Conservation (phyloP, 30 jellyfish, hydroid and myxozoan species). For the Aurelia coerulea region DNA sequence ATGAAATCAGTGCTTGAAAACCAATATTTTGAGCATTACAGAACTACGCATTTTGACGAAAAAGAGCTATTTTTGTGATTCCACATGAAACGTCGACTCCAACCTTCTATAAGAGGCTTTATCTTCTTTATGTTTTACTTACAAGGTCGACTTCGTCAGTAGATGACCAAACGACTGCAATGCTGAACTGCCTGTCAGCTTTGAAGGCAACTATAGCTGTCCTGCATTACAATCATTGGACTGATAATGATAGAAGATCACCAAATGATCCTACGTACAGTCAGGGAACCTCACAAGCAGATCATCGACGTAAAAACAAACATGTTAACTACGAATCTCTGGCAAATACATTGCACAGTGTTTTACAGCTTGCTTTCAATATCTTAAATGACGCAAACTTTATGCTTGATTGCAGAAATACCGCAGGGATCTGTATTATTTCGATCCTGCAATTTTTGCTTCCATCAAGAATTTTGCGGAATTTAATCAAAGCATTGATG, state of each 20-base stretch:
- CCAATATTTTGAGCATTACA: no score
- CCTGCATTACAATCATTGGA: slow-evolving; percentile 13
- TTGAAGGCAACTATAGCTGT: slow-evolving; percentile 46
- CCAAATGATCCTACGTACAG: background rate
- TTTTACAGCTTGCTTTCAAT: slow-evolving; percentile 19
- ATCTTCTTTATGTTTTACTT: no score
- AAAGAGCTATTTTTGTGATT: no score
- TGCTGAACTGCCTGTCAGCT: slow-evolving; percentile 57
- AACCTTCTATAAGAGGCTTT: no score
- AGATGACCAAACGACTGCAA: slow-evolving; percentile 40
- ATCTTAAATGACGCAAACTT: slow-evolving; percentile 36
- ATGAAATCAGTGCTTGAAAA: no score
- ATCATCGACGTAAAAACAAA: background rate
- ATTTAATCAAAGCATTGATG: background rate
- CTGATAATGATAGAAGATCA: background rate
- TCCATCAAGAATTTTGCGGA: background rate
- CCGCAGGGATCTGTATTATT: slow-evolving; percentile 78
- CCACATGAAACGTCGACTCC: no score
- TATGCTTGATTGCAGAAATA: slow-evolving; percentile 78
- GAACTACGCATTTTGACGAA: no score
- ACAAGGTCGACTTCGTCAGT: slow-evolving; percentile 14
- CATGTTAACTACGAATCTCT: no score
- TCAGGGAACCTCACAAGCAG: background rate
- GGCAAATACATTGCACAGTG: background rate
- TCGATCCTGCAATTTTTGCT: slow-evolving; percentile 48